Conservation (phyloP, 1,140 invertebrate species). For the Lordiphosa mommai region DNA sequence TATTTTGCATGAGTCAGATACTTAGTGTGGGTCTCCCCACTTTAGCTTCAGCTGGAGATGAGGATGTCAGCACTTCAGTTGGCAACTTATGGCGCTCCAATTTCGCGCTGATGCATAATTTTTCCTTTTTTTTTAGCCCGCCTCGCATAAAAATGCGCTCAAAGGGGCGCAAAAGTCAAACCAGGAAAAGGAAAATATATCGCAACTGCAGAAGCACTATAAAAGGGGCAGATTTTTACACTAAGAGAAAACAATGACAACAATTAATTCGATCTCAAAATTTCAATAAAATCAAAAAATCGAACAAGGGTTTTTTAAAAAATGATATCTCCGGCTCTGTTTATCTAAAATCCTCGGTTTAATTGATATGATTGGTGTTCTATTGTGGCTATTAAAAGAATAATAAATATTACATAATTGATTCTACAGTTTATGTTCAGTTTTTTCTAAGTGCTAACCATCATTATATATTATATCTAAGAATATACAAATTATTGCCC, state of each 20-base stretch:
- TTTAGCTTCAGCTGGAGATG: constrained; percentile 2
- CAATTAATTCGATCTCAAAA: no score
- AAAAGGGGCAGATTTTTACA: constrained; percentile 13
- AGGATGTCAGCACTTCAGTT: constrained; percentile 69
- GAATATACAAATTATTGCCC: no score
- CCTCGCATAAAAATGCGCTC: constrained; percentile 72
- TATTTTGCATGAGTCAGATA: constrained; percentile 47
- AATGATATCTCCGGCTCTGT: no score
- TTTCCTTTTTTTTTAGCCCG: constrained; percentile 43
- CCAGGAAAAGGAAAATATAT: constrained; percentile 46
- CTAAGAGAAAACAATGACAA: not conserved
- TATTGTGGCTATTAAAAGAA: no score
- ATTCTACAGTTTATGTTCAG: no score
- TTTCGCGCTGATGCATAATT: constrained; percentile 77
- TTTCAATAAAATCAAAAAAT: no score
- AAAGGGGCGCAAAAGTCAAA: constrained; percentile 63
- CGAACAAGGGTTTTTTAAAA: no score
- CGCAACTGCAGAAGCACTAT: constrained; percentile 9
- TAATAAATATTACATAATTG: no score
- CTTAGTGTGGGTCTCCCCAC: constrained; percentile 17
- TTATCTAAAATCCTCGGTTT: no score
- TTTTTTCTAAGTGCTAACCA: no score
- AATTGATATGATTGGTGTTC: no score
- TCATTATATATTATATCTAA: no score
- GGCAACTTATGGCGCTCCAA: constrained; percentile 74